These are phyloP conservation scores for Scaptomyza cyrtandrae DNA, from an alignment of 2,888 invertebrate species.

Conservation along the genomic window DNA sequence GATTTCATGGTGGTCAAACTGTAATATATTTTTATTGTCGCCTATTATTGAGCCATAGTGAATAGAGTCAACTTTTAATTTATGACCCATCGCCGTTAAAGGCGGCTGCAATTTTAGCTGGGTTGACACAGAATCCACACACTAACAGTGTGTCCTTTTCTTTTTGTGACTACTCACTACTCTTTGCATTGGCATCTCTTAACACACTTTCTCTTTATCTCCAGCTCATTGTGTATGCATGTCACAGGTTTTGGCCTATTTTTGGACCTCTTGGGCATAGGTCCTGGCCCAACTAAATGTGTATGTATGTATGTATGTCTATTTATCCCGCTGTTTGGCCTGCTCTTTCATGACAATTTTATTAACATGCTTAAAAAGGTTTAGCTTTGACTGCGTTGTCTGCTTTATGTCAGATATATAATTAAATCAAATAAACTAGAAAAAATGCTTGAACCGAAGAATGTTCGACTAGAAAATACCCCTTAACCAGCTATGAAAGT, in stretches of 20 bases:
- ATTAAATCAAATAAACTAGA: not conserved
- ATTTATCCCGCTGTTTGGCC: slow-evolving; percentile 70
- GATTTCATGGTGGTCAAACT: slow-evolving; percentile 84
- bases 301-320: slow-evolving; percentile 31
- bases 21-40: slow-evolving; percentile 80
- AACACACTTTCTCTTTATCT: slow-evolving; percentile 3
- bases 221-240: slow-evolving; percentile 51
- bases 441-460: too few relatives aligned
- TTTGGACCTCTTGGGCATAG: slow-evolving; percentile 32
- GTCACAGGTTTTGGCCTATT: slow-evolving; percentile 60
- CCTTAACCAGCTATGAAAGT: too few relatives aligned
- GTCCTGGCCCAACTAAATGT: slow-evolving; percentile 34
- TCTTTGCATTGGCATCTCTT: slow-evolving; percentile 3
- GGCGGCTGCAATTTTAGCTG: slow-evolving; percentile 47
- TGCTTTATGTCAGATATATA: not conserved
- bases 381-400: slow-evolving; percentile 27
- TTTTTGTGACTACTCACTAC: slow-evolving; percentile 3
- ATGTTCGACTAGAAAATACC: not conserved
- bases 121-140: slow-evolving; percentile 14
- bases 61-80: slow-evolving; percentile 60
- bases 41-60: slow-evolving; percentile 73
- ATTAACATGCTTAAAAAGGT: slow-evolving; percentile 71
- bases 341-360: slow-evolving; percentile 80
- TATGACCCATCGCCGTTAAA: slow-evolving; percentile 55
- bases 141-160: not conserved